Conservation (phyloP, 2,113 vertebrate genomes). For the Oreochromis aureus region DNA sequence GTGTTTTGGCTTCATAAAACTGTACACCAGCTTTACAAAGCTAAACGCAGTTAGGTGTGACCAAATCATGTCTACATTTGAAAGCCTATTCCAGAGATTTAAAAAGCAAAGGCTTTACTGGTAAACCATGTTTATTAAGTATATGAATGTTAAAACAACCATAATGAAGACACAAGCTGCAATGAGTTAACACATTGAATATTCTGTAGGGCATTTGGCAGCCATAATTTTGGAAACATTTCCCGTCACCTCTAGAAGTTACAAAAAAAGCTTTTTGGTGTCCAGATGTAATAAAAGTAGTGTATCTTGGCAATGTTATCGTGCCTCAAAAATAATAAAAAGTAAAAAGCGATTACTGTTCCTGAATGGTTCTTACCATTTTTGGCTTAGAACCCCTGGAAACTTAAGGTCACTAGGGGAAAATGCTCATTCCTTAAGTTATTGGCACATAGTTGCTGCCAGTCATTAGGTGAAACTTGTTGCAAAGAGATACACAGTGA, state of each 20-base stretch:
- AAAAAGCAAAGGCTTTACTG: neutral
- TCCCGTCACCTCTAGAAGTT: rapidly evolving
- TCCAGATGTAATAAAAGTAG: neutral
- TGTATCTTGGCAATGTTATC: neutral
- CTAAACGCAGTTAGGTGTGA: neutral
- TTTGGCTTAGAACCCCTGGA: neutral
- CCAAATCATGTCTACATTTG: neutral
- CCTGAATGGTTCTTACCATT: neutral
- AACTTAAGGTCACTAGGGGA: neutral
- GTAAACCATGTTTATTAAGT: neutral
- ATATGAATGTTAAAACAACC: neutral
- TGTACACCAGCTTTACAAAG: neutral
- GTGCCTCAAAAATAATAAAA: neutral
- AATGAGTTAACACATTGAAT: neutral
- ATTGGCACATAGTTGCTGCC: neutral
- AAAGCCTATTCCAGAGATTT: neutral
- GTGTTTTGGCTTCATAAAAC: neutral
- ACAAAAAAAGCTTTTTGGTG: neutral
- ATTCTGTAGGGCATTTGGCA: neutral
- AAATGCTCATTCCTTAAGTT: neutral
- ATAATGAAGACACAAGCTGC: neutral
- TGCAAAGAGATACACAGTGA: neutral
- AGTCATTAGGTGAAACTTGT: neutral
- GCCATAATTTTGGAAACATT: neutral
- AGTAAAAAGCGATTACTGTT: neutral